phyloP scores from a whole-genome alignment of 23 tunicate genomes.

The Oikopleura dioica region DNA sequence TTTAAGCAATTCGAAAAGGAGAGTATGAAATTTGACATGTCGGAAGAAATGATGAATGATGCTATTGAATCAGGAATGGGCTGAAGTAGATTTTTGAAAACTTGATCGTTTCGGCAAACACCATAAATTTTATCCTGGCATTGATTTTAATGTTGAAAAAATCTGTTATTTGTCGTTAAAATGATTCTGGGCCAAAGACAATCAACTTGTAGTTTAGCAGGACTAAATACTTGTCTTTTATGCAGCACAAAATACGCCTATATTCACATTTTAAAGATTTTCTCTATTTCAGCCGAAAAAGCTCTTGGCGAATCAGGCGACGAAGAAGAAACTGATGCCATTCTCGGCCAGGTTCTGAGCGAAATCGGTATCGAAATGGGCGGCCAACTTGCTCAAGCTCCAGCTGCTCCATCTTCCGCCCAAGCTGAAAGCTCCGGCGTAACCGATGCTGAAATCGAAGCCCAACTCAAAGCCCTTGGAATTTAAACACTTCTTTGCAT shows the following conservation, averaged over 20 bases:
- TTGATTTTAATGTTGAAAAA: too few species aligned
- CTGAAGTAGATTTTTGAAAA: too few species aligned
- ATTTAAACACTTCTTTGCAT: not conserved
- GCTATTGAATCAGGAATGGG: constrained; percentile 52
- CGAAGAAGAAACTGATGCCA: constrained; percentile 82
- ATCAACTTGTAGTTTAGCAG: too few species aligned
- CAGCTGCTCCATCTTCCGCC: constrained; percentile 20
- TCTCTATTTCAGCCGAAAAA: too few species aligned
- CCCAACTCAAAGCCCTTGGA: constrained; percentile 32
- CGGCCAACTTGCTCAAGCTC: constrained; percentile 34
- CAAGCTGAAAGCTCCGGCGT: constrained; percentile 14
- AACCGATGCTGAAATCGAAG: constrained; percentile 37
- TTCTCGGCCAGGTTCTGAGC: constrained; percentile 66
- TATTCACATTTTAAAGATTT: too few species aligned
- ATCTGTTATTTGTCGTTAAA: too few species aligned
- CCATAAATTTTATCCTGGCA: too few species aligned
- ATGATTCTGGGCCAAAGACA: too few species aligned
- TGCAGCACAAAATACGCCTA: too few species aligned
- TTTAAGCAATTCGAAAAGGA: constrained; percentile 44
- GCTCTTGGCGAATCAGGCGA: constrained; percentile 59
- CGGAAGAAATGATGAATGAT: constrained; percentile 91
- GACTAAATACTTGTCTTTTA: too few species aligned
- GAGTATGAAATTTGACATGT: constrained; percentile 72
- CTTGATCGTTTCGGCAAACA: too few species aligned
- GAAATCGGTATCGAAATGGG: constrained; percentile 73